phyloP scores from a whole-genome alignment of 2,113 vertebrate genomes.

The Dolichallabes microphthalmus region DNA sequence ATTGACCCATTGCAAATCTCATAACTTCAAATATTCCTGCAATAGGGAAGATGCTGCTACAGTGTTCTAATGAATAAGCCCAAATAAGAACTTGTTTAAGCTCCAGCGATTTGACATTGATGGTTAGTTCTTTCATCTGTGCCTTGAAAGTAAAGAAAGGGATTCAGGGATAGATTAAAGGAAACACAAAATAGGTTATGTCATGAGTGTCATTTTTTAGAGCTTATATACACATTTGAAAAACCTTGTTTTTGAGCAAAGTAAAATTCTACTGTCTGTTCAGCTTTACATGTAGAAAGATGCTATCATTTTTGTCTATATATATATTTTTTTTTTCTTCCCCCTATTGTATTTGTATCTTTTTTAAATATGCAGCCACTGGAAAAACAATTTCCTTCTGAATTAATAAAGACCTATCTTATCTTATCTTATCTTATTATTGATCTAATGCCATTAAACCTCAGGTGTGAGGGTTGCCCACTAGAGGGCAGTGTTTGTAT shows the following conservation, averaged over 20 bases:
- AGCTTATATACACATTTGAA: neutral
- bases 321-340: no score
- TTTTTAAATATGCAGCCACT: no score
- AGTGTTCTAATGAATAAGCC: neutral
- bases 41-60: neutral
- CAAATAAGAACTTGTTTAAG: neutral
- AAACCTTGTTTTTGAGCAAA: neutral
- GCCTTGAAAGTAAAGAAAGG: neutral
- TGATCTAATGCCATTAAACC: neutral
- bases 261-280: neutral
- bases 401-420: no score
- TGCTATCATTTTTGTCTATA: neutral
- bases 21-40: neutral
- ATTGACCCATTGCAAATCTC: conserved; percentile 13
- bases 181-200: neutral
- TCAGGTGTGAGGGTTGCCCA: no score
- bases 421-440: no score
- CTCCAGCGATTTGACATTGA: neutral
- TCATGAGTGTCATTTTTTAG: neutral
- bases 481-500: no score
- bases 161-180: neutral
- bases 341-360: no score
- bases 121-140: neutral
- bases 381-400: no score
- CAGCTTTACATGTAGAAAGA: neutral